These are phyloP conservation scores for Phylloscopus trochiloides DNA, from an alignment of 2,113 vertebrate species.

Conservation along the genomic window DNA sequence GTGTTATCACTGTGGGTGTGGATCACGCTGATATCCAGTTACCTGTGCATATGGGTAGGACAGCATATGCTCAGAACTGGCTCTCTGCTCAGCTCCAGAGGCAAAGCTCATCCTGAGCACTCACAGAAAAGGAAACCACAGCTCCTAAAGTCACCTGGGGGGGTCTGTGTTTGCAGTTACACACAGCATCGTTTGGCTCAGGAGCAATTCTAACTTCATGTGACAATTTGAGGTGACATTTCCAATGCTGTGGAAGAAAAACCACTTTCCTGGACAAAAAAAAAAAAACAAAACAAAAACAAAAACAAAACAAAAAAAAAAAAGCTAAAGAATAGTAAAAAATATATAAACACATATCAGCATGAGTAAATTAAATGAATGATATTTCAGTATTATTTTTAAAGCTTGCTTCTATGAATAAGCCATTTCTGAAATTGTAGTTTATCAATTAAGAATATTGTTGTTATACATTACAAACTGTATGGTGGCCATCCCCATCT, in stretches of 20 bases:
- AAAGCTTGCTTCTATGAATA: constrained; percentile 50
- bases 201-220: neutral
- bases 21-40: neutral
- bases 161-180: neutral
- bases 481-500: constrained; percentile 47
- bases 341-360: constrained; percentile 12
- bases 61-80: neutral
- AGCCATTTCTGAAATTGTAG: constrained; percentile 53
- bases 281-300: neutral
- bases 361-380: constrained; percentile 72
- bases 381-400: constrained; percentile 59
- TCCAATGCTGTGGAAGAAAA: constrained; percentile 40
- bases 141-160: constrained; percentile 18
- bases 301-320: neutral
- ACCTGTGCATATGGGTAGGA: neutral
- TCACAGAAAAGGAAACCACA: neutral
- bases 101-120: neutral
- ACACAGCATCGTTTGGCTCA: neutral
- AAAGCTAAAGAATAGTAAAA: neutral
- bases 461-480: constrained; percentile 66
- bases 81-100: neutral
- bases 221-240: constrained; percentile 25
- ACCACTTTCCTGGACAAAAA: neutral
- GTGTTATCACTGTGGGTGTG: neutral
- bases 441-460: constrained; percentile 64